Conservation (phyloP, 2,797 vertebrate genomes). For the Buceros bicornis region DNA sequence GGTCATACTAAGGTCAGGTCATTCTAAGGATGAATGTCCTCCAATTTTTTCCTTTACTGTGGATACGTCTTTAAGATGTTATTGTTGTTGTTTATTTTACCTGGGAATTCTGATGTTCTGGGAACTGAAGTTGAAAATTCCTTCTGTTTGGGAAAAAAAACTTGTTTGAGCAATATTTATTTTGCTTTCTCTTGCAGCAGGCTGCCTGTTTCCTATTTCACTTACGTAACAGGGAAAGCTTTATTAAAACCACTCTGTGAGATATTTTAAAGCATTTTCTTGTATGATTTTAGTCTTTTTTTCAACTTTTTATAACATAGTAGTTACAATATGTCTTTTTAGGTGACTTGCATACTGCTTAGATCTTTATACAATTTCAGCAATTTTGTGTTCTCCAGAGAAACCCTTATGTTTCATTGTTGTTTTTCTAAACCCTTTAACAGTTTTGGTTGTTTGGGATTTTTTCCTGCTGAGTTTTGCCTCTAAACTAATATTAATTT, state of each 20-base stretch:
- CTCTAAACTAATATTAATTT: neutral
- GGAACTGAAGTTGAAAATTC: neutral
- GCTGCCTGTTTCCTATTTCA: neutral
- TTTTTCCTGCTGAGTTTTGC: neutral
- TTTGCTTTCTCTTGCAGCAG: neutral
- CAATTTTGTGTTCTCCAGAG: neutral
- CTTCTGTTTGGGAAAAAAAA: conserved; percentile 2
- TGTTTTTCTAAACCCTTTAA: neutral
- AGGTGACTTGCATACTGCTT: neutral
- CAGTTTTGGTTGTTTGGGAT: neutral
- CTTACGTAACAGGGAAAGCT: neutral
- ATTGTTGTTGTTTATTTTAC: neutral
- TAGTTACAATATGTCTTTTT: neutral
- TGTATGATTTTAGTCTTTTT: neutral
- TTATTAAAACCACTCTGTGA: neutral
- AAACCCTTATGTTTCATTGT: neutral
- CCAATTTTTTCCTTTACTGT: neutral
- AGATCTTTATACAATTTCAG: neutral
- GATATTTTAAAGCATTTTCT: neutral
- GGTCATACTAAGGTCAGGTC: neutral
- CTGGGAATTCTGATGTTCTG: neutral
- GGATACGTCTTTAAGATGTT: neutral
- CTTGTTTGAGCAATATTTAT: neutral
- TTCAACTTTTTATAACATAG: neutral
- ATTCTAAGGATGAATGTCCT: neutral